Base-by-base conservation (phyloP, 64 coral and sea anemone species). In the Stichodactyla mertensii region DNA sequence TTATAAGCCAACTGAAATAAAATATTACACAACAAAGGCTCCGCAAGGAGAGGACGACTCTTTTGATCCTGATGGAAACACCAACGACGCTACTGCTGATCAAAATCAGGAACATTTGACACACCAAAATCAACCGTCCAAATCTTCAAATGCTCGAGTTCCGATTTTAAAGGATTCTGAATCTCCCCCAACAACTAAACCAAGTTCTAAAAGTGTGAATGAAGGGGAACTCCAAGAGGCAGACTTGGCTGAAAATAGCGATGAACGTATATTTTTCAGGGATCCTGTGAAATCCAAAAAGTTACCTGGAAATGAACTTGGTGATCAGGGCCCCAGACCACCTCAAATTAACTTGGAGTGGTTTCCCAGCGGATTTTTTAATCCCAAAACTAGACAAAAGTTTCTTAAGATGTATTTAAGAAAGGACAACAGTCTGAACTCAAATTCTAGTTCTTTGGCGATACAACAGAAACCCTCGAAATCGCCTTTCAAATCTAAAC, bases 191-290 rank as follows among this genome's bases (percentile, higher is more conserved):
- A 55, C 53, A 20, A 16, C 5, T 55, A 18, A 54, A 28, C 0
- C 19, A 79, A 36, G 27, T 18, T 51, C 51, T 9, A 54, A 54
- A 8, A 66, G 7, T 52, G 45, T 19, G 15, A 52, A 81, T 53
- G 78, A 55, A 16, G 53, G 36, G 2, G 78, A 53, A 54, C 54
- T 55, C 7, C 78, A 81, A 81, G 78, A 81, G 6, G 78, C 36
- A 18, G 78, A 81, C 26, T 55, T 81, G 16, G 78, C 51, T 55
- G 78, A 81, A 22, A 81, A 81, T 20, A 81, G 19, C 11, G 78
- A 81, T 55, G 78, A 81, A 8, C 78, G 55, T 16, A 81, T 81
- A n/a, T 81, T 81, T 55, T 81, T 81, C 15, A 81, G 18, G 26
- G 78, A 81, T 52, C 78, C 78, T 54, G 52, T 7, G 6, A 55